Evolutionary conservation across 1,140 invertebrate species (phyloP), one percentile per base, ranked within the genome.

Genomic region (Brachionus rotundiformis): DNA sequence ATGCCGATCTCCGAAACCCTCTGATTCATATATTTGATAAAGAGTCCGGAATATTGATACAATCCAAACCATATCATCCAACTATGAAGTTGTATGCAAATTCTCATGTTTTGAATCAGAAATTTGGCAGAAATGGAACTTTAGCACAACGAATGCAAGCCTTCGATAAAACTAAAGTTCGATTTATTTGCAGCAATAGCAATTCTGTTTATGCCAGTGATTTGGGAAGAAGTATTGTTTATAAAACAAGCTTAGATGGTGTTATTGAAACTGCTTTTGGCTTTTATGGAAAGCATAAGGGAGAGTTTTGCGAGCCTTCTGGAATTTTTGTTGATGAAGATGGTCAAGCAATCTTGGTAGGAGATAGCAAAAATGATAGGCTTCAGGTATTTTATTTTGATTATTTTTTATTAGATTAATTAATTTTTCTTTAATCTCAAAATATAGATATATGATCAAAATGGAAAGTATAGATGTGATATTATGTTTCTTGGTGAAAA

Each of bases 281-380:
- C 13, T 63, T 59, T 63, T 10, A 39, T 59, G 76, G 76, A 7
- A 54, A 41, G 19, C 19, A 19, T 59, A 39, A 16, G 31, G 76
- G 31, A 23, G 76, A 79, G 29, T 19, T 79, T 1, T 59, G 27
- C 19, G 76, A 79, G 31, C 76, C 76, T 36, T 79, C 76, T 6
- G 76, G 76, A 11, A 79, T 79, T 7, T 31, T 27, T 63, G 76
- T 79, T 23, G 76, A 79, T 11, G 31, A 59, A 39, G 76, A 79
- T 29, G 49, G 76, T 13, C 44, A 59, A 41, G 44, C 76, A 19
- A 59, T 79, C 16, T 33, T 79, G 13, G 25, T 79, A 5, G 76
- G 76, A 4, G 76, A 79, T 41, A 79, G 76, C 47, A 54, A 59
- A 79, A 79, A 79, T 59, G 76, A 79, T 61, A 54, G 76, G 47